Evolutionary conservation across 2,888 invertebrate genomes (phyloP), one percentile per base, ranked within the genome.

Genomic region (Agrotis ipsilon): DNA sequence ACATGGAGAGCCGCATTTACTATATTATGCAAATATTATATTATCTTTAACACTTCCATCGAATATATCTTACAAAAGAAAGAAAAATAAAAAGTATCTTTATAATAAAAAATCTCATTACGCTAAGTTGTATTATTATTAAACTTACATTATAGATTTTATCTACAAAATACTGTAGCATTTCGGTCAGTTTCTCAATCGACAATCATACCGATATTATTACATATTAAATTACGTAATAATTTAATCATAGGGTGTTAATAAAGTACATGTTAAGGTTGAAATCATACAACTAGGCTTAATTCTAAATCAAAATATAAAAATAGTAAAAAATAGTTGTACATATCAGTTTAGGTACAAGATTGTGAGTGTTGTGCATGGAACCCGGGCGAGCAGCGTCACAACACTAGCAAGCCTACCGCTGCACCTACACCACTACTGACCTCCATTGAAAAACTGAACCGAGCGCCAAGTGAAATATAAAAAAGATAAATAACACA

Each of bases 1-100:
- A 96, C 96, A 97, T 97, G 97, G 97, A 97, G 97, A 95, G 96
- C 97, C 97, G 96, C 97, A 96, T 96, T 97, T 75, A 83, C 85
- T 96, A 96, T 97, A 97, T 97, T 96, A 96, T 96, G 96, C 96
- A 96, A 96, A 97, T 97, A 96, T 97, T 97, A 97, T 97, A 96
- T 96, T 97, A 97, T 96, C 96, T 97, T 96, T 95, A 95, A 96
- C 95, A 95, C 94, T 95, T 96, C 94, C 95, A 93, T 96, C 96
- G 94, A 96, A 95, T 96, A 96, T 96, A 95, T 96, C 95, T 95
- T 95, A 96, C 95, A 96, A 95, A 96, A 96, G 94, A 94, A 96
- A 95, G 93, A 91, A 94, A 94, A 96, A 95, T 94, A 94, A 95
- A 94, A 96, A 92, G 91, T 94, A 93, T 94, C 91, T 93, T 95